These are phyloP conservation scores for Fukomys damarensis DNA, from an alignment of 2,113 vertebrate species.

Conservation along the genomic window DNA sequence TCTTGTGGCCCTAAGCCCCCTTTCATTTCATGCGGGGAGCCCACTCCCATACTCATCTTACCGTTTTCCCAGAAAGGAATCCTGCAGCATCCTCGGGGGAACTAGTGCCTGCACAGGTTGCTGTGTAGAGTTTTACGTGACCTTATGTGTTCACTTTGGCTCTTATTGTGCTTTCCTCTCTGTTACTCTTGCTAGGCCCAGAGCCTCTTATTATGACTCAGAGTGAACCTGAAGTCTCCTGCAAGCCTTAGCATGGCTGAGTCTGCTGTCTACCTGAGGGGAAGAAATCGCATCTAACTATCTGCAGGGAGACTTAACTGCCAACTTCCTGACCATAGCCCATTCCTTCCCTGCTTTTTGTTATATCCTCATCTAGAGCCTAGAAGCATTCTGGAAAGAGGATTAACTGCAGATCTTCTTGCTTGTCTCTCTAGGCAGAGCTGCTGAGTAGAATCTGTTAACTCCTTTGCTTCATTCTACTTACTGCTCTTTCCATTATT, in stretches of 20 bases:
- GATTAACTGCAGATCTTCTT: not conserved
- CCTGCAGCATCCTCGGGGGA: not conserved
- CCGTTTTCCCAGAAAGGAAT: not conserved
- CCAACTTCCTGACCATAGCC: not conserved
- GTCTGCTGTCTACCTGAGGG: too few relatives aligned
- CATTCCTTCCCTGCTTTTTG: accelerated
- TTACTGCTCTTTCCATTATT: not conserved
- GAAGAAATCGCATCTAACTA: not conserved
- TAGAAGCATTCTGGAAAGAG: not conserved
- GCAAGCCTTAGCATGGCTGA: not conserved
- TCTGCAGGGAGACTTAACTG: not conserved
- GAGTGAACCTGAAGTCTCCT: not conserved
- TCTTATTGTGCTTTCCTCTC: not conserved
- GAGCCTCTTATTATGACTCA: not conserved
- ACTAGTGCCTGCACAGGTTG: not conserved
- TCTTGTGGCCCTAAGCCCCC: not conserved
- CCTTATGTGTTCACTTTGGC: not conserved
- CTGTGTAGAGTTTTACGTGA: not conserved
- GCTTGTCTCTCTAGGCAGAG: not conserved
- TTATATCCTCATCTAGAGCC: not conserved
- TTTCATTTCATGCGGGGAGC: not conserved
- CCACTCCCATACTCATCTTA: not conserved
- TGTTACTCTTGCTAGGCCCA: not conserved
- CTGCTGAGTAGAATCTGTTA: not conserved
- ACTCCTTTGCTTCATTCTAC: not conserved